A percentile compares a stretch with the other conserved stretches of the same genome.
These are phyloP conservation scores for Vesta saturnalis DNA, from an alignment of 2,888 invertebrate species.

Conservation along the genomic window DNA sequence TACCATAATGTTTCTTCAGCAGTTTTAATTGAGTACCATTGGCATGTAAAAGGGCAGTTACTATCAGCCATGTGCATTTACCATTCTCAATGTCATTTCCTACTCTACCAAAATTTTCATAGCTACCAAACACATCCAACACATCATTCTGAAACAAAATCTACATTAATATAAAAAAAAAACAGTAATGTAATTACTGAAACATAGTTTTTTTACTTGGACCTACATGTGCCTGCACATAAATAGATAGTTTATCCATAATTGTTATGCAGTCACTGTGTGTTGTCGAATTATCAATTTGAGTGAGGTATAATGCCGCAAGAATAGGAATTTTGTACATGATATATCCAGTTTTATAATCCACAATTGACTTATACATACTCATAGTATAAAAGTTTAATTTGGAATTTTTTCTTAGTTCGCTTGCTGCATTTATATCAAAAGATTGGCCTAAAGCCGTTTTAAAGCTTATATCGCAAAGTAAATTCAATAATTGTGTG, in stretches of 20 bases:
- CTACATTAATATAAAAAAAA: too few relatives aligned
- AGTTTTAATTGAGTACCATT: neutral
- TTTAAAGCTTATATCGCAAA: neutral
- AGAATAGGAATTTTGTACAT: neutral
- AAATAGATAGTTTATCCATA: neutral
- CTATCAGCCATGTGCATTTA: constrained; percentile 2
- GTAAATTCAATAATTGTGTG: neutral
- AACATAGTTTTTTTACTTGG: neutral
- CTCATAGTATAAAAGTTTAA: neutral
- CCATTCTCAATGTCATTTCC: neutral
- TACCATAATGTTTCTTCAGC: neutral
- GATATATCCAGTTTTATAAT: neutral
- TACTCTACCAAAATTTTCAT: neutral
- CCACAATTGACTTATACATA: neutral
- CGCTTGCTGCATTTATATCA: neutral
- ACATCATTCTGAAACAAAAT: neutral
- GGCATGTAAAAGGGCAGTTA: neutral
- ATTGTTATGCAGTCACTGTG: neutral
- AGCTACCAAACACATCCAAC: neutral
- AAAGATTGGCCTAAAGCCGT: neutral
- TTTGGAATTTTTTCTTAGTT: neutral
- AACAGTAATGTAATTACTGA: neutral
- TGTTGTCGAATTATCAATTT: neutral
- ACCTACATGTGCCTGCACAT: neutral
- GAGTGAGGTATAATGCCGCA: neutral